Conservation (phyloP, 2,113 vertebrate species). For the Bettongia penicillata region DNA sequence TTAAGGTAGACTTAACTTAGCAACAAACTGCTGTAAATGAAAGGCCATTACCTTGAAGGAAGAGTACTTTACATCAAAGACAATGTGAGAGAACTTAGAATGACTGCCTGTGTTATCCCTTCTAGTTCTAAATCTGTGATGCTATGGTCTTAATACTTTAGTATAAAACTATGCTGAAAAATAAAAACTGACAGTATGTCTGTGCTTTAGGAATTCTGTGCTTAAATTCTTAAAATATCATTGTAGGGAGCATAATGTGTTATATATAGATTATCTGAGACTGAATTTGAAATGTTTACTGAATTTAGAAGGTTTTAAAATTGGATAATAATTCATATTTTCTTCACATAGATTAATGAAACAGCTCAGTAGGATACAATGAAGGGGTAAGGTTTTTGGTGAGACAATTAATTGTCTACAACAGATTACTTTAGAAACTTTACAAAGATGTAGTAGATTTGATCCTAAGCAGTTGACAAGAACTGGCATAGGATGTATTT, state of each 20-base stretch:
- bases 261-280: neutral
- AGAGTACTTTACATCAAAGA: no score
- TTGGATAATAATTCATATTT: no score
- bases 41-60: no score
- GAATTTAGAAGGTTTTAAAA: neutral
- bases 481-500: no score
- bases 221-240: neutral
- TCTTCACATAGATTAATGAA: no score
- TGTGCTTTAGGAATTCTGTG: neutral
- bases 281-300: neutral
- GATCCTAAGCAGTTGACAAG: no score
- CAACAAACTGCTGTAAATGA: no score
- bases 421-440: neutral
- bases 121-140: neutral
- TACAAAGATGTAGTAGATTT: no score
- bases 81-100: no score
- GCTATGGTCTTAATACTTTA: neutral
- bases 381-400: neutral
- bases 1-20: no score
- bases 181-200: neutral
- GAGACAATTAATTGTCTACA: neutral
- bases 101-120: neutral
- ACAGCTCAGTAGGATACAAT: neutral
- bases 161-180: neutral
- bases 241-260: neutral